A percentile compares a stretch with the other conserved stretches of the same genome.
These are phyloP conservation scores for Sylvia atricapilla DNA, from an alignment of 2,113 vertebrate genomes.

Conservation along the genomic window DNA sequence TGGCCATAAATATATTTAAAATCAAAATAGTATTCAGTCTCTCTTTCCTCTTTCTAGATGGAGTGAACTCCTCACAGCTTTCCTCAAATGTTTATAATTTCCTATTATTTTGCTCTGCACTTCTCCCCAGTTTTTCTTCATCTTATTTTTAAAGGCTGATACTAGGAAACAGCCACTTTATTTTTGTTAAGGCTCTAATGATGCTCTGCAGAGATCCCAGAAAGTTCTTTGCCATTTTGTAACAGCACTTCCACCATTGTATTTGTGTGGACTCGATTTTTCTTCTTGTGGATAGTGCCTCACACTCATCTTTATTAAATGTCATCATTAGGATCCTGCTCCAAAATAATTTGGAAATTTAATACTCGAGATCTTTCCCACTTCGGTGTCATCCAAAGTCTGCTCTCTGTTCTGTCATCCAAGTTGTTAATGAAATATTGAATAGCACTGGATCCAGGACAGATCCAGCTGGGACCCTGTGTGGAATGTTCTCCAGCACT, in stretches of 20 bases:
- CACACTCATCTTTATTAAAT: constrained; percentile 20
- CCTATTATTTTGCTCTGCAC: background rate
- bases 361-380: background rate
- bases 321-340: constrained; percentile 10
- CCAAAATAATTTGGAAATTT: constrained; percentile 37
- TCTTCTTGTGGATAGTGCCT: background rate
- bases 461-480: constrained; percentile 16
- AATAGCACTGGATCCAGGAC: background rate
- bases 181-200: background rate
- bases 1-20: background rate
- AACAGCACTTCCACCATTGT: background rate
- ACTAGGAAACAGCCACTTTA: background rate
- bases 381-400: constrained; percentile 43
- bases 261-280: background rate
- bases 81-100: background rate
- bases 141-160: background rate
- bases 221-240: background rate
- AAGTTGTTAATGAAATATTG: constrained; percentile 58
- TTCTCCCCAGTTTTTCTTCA: background rate
- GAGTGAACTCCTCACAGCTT: background rate
- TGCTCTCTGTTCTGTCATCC: constrained; percentile 34
- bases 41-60: background rate
- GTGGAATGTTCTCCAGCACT: background rate
- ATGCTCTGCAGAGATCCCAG: background rate
- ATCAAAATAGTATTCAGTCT: background rate